Evolutionary conservation across 2,888 invertebrate genomes (phyloP).

Genomic region (Timema cristinae): DNA sequence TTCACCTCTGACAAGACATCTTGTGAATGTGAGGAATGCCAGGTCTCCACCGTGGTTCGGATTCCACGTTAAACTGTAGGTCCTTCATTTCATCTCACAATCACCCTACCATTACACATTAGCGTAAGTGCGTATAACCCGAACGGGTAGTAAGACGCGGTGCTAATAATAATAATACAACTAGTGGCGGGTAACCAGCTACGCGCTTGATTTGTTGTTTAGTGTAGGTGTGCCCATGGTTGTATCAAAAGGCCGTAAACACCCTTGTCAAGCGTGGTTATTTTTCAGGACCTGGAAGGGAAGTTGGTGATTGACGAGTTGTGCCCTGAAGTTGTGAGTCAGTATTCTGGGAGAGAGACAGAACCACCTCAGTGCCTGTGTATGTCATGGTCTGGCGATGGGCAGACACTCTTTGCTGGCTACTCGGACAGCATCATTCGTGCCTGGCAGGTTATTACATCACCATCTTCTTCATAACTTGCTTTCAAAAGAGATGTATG

Average conservation of each 20-base stretch:
- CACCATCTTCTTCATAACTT: background rate
- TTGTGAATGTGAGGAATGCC: too few relatives aligned
- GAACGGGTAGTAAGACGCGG: too few relatives aligned
- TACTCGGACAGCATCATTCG: constrained; percentile 98
- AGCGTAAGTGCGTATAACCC: too few relatives aligned
- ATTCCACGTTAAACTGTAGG: too few relatives aligned
- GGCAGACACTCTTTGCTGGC: constrained; percentile 97
- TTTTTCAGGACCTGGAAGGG: constrained; percentile 86
- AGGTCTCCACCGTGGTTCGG: too few relatives aligned
- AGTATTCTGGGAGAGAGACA: constrained; percentile 65
- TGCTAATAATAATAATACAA: too few relatives aligned
- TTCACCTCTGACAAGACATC: too few relatives aligned
- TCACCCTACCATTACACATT: too few relatives aligned
- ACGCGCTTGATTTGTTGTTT: background rate
- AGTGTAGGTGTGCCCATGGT: background rate
- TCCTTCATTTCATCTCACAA: too few relatives aligned
- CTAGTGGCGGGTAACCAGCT: background rate
- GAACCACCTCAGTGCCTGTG: constrained; percentile 95
- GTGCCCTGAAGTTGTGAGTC: constrained; percentile 83
- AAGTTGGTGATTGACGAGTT: constrained; percentile 99
- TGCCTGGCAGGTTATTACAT: constrained; percentile 90
- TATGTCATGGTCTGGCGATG: constrained; percentile 97
- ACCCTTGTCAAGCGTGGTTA: background rate
- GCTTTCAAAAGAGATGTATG: too few relatives aligned
- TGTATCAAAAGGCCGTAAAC: too few relatives aligned